Evolutionary conservation across 2,113 vertebrate genomes (phyloP).

Genomic region (Anhinga anhinga): DNA sequence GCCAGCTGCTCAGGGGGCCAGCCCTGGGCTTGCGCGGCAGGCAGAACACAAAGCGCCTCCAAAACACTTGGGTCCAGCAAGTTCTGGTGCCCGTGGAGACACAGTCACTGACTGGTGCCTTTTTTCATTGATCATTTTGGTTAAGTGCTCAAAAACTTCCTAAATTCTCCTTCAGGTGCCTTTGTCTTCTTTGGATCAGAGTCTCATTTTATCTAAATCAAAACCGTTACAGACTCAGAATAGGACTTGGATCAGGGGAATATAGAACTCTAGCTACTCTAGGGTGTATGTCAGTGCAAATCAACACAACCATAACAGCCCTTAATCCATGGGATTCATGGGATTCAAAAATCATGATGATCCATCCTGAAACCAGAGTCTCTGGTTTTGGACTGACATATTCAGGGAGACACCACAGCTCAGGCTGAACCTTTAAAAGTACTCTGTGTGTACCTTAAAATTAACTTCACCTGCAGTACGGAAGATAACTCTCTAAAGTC

Average conservation of each 20-base stretch:
- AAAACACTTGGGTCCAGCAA: neutral
- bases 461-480: neutral
- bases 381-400: neutral
- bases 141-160: neutral
- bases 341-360: neutral
- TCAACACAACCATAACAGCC: neutral
- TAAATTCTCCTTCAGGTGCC: neutral
- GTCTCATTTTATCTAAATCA: neutral
- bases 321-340: neutral
- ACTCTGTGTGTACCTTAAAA: neutral
- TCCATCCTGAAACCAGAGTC: neutral
- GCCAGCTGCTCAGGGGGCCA: neutral
- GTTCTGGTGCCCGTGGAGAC: neutral
- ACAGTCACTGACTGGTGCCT: neutral
- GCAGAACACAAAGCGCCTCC: neutral
- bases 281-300: neutral
- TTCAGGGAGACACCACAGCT: neutral
- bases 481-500: neutral
- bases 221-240: neutral
- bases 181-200: neutral
- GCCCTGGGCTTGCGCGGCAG: neutral
- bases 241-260: neutral
- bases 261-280: neutral
- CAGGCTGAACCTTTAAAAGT: neutral
- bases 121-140: neutral